Evolutionary conservation across 2,113 vertebrate genomes (phyloP).

Genomic region (Helogale parvula): DNA sequence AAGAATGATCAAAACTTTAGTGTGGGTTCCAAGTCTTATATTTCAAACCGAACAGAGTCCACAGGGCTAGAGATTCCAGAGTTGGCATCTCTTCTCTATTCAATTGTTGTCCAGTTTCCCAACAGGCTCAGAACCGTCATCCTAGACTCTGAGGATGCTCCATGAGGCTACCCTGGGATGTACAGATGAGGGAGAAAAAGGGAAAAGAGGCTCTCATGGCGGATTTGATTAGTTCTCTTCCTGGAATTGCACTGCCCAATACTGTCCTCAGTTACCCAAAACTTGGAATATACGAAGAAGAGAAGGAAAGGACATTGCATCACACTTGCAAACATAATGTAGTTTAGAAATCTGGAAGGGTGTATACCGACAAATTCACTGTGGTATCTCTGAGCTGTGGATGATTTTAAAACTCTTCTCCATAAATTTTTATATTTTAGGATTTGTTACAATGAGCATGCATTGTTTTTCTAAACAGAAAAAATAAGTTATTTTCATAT

Average conservation of each 20-base stretch:
- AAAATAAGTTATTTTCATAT: not conserved
- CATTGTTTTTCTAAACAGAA: constrained; percentile 40
- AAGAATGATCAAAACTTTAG: not conserved
- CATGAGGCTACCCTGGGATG: not conserved
- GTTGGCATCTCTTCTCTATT: not conserved
- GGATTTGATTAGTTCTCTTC: not conserved
- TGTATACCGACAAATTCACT: not conserved
- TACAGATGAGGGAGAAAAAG: not conserved
- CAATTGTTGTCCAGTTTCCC: not conserved
- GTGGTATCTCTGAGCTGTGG: not conserved
- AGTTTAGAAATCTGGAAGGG: constrained; percentile 27
- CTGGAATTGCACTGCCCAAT: not conserved
- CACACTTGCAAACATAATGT: not conserved
- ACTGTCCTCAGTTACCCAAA: not conserved
- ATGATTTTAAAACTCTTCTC: not conserved
- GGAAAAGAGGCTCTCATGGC: not conserved
- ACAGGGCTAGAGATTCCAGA: not conserved
- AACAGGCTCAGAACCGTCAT: not conserved
- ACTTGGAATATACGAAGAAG: not conserved
- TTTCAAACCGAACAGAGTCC: not conserved
- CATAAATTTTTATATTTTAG: constrained; percentile 36
- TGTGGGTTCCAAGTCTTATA: not conserved
- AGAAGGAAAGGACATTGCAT: not conserved
- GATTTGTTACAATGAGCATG: not conserved
- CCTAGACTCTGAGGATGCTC: not conserved